Conservation (phyloP, 2,113 vertebrate species). For the Erinaceus europaeus region DNA sequence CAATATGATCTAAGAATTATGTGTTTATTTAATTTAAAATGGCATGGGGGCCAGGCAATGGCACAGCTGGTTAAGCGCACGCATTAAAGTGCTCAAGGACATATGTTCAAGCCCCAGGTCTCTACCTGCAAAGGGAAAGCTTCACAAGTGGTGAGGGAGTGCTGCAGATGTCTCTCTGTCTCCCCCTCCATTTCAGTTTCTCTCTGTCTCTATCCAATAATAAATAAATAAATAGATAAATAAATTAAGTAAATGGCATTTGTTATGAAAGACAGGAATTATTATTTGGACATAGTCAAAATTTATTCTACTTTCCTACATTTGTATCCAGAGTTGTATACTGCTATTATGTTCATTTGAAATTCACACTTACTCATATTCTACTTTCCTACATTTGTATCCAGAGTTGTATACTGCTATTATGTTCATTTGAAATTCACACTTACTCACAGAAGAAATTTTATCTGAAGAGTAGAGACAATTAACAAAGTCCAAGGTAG, state of each 20-base stretch:
- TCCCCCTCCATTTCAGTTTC: no score
- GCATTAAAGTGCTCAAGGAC: no score
- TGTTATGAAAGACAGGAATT: slow-evolving; percentile 54
- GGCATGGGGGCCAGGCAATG: no score
- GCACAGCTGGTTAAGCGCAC: no score
- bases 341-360: background rate
- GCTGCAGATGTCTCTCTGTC: no score
- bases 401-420: slow-evolving; percentile 31
- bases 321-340: slow-evolving; percentile 20
- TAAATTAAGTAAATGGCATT: no score
- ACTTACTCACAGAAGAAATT: background rate
- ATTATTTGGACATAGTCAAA: slow-evolving; percentile 60
- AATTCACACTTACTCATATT: slow-evolving; percentile 38
- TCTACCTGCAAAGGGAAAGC: no score
- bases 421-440: slow-evolving; percentile 29
- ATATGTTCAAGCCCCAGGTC: no score
- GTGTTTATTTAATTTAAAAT: background rate
- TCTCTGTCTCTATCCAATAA: no score
- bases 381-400: slow-evolving; percentile 33
- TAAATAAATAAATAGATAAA: no score
- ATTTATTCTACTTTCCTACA: slow-evolving; percentile 60
- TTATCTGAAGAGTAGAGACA: background rate
- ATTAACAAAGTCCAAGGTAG: slow-evolving; percentile 30
- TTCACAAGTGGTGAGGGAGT: no score
- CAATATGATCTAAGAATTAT: background rate